phyloP scores from a whole-genome alignment of 2,113 vertebrate genomes.

The Neopipo cinnamomea region DNA sequence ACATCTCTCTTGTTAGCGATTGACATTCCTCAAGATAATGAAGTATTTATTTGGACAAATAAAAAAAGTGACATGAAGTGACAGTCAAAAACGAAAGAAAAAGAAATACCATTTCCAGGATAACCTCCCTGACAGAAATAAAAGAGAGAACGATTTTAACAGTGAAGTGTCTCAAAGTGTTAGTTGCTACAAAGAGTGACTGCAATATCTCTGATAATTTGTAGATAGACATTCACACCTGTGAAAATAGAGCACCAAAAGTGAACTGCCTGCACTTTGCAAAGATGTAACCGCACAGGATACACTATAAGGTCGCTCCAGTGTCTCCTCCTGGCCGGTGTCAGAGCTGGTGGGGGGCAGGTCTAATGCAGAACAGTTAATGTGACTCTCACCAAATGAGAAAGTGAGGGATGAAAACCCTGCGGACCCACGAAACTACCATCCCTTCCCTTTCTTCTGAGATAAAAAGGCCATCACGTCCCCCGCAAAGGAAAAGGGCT shows the following conservation, averaged over 20 bases:
- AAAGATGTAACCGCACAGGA: neutral
- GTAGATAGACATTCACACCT: neutral
- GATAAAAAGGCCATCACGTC: neutral
- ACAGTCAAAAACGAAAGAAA: neutral
- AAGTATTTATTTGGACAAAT: slow-evolving; percentile 3
- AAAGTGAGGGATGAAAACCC: neutral
- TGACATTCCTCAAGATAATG: neutral
- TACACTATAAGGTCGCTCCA: neutral
- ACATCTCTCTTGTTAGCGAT: neutral
- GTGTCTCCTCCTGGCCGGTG: fast-evolving
- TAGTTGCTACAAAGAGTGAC: neutral
- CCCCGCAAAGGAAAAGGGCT: neutral
- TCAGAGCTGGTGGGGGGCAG: fast-evolving
- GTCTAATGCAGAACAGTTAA: neutral
- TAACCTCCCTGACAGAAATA: neutral
- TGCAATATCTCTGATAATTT: neutral
- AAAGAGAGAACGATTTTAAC: neutral
- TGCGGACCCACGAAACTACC: neutral
- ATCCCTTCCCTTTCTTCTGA: neutral
- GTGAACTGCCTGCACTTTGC: neutral
- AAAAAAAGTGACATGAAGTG: neutral
- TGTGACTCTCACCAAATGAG: neutral
- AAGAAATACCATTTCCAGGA: neutral
- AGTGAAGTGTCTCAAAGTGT: neutral
- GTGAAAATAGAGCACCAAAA: neutral